Evolutionary conservation across 1,140 invertebrate genomes (phyloP).

Genomic region (Pteromalus puparum): DNA sequence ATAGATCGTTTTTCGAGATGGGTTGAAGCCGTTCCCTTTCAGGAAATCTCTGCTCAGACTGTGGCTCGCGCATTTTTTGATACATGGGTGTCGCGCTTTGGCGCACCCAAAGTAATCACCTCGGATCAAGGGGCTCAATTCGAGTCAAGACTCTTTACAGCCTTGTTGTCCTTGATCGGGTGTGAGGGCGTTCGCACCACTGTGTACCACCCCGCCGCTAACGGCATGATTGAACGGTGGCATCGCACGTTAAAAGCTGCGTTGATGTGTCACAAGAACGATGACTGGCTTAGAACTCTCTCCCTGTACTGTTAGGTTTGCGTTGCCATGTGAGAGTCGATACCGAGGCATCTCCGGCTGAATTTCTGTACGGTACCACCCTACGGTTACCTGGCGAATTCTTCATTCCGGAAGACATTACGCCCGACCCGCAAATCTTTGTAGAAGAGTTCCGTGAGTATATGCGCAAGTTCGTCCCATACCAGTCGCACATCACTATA

Average conservation of each 20-base stretch:
- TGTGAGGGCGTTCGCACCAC: neutral
- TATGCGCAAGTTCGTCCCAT: neutral
- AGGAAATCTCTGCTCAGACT: neutral
- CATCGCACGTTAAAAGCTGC: constrained; percentile 3
- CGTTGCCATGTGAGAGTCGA: neutral
- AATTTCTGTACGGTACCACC: too few relatives aligned
- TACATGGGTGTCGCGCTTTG: too few relatives aligned
- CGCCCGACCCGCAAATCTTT: neutral
- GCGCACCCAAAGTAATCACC: too few relatives aligned
- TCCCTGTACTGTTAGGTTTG: neutral
- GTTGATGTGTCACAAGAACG: too few relatives aligned
- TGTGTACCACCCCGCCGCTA: neutral
- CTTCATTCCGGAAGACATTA: too few relatives aligned
- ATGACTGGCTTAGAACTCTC: too few relatives aligned
- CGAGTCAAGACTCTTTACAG: too few relatives aligned
- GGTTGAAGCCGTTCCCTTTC: neutral
- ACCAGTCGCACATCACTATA: neutral
- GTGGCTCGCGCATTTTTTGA: neutral
- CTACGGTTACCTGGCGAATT: too few relatives aligned
- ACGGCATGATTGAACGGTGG: constrained; percentile 27
- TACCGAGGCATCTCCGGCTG: too few relatives aligned
- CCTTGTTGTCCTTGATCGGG: too few relatives aligned
- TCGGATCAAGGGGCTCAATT: too few relatives aligned
- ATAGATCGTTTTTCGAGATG: too few relatives aligned
- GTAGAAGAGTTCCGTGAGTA: neutral